Percentiles rank a stretch among this genome's conserved stretches.
Conservation (phyloP, 1,140 invertebrate species). For the Orchestia grillus region DNA sequence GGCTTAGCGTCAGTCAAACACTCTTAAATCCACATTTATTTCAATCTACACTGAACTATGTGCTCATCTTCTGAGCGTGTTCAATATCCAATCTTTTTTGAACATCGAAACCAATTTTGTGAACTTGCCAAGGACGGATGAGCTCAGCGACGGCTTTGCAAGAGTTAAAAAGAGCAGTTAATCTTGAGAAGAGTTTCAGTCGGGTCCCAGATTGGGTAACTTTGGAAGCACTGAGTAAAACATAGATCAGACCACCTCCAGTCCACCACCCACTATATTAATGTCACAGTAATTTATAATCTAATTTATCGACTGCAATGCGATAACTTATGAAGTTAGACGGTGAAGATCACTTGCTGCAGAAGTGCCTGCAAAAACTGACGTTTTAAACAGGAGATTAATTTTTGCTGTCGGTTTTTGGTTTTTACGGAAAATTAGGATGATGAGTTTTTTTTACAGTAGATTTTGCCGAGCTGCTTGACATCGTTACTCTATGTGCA, state of each 20-base stretch:
- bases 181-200: slow-evolving; percentile 56
- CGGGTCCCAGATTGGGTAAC: slow-evolving; percentile 54
- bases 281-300: slow-evolving; percentile 57
- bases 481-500: no score
- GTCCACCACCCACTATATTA: slow-evolving; percentile 54
- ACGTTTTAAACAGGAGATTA: slow-evolving; percentile 36
- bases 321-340: slow-evolving; percentile 56
- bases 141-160: slow-evolving; percentile 53
- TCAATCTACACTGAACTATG: not conserved
- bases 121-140: slow-evolving; percentile 51
- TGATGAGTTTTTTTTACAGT: not conserved
- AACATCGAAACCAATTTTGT: slow-evolving; percentile 54
- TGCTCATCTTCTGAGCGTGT: not conserved
- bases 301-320: slow-evolving; percentile 51
- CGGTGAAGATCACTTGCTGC: slow-evolving; percentile 33
- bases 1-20: not conserved
- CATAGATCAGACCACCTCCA: slow-evolving; percentile 56
- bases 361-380: slow-evolving; percentile 48
- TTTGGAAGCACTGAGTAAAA: slow-evolving; percentile 56
- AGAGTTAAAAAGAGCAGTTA: slow-evolving; percentile 56
- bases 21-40: not conserved
- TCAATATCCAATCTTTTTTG: slow-evolving; percentile 46
- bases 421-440: not conserved
- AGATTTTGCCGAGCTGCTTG: not conserved
- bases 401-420: not conserved